phyloP scores from a whole-genome alignment of 2,888 invertebrate species.

The Drosophila emarginata region DNA sequence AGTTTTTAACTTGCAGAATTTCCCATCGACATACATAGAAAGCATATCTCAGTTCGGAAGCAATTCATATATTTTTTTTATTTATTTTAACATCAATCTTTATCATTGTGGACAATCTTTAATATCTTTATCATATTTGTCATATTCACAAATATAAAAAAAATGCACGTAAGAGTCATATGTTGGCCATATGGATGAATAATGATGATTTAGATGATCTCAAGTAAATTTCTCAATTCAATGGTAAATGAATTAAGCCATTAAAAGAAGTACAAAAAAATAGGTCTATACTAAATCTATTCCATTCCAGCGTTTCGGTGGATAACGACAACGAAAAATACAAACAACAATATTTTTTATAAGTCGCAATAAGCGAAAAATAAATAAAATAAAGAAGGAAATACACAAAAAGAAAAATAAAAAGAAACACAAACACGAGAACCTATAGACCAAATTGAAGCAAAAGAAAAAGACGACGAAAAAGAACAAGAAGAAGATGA shows the following conservation, averaged over 20 bases:
- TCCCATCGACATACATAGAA: not conserved
- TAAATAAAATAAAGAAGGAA: slow-evolving; percentile 45
- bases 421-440: slow-evolving; percentile 4
- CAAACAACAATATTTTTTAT: slow-evolving; percentile 57
- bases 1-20: not conserved
- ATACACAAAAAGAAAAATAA: slow-evolving; percentile 26
- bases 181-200: not conserved
- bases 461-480: not conserved
- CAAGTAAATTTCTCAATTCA: not conserved
- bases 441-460: not conserved
- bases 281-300: slow-evolving; percentile 11
- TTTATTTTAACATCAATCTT: not conserved
- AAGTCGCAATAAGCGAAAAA: slow-evolving; percentile 75
- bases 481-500: not conserved
- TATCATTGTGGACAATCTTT: not conserved
- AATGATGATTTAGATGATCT: not conserved
- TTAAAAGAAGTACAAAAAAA: not conserved
- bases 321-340: slow-evolving; percentile 41
- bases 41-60: not conserved
- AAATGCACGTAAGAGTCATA: not conserved
- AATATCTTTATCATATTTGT: not conserved
- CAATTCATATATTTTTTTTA: not conserved
- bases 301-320: slow-evolving; percentile 21
- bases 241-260: not conserved
- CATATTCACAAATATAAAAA: not conserved